phyloP scores from a whole-genome alignment of 2,888 invertebrate species.

The Conomelus anceps region DNA sequence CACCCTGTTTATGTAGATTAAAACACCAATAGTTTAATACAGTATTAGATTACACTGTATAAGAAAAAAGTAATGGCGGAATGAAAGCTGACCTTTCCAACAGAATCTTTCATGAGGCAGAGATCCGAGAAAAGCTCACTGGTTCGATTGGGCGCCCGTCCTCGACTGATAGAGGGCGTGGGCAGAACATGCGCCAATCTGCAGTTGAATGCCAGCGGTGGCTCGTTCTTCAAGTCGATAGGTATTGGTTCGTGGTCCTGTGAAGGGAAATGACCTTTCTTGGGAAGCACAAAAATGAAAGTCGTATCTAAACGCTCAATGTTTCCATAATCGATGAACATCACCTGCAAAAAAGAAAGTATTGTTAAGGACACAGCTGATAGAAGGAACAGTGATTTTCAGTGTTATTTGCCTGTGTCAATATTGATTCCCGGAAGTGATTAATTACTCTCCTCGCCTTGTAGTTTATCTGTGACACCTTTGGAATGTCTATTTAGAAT shows the following conservation, averaged over 20 bases:
- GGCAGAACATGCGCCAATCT: constrained; percentile 63
- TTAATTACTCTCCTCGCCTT: no score
- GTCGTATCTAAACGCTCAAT: constrained; percentile 43
- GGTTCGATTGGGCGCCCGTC: neutral
- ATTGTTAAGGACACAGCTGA: neutral
- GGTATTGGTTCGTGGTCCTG: neutral
- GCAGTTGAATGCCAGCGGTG: constrained; percentile 65
- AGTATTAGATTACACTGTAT: no score
- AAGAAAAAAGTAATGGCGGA: neutral
- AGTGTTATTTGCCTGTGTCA: no score
- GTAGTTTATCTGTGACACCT: no score
- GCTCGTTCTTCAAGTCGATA: constrained; percentile 38
- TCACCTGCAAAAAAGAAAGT: constrained; percentile 47
- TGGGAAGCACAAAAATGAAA: constrained; percentile 37
- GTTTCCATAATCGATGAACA: constrained; percentile 75
- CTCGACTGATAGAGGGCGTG: constrained; percentile 42
- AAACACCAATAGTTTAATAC: no score
- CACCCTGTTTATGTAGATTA: no score
- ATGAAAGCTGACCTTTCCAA: neutral
- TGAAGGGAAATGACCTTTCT: constrained; percentile 43
- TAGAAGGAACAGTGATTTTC: no score
- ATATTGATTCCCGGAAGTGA: no score
- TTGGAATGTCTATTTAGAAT: no score
- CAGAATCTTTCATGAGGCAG: neutral
- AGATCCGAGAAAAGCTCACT: neutral